Base-by-base conservation (phyloP, 1,140 invertebrate genomes). In the Agrilus planipennis region DNA sequence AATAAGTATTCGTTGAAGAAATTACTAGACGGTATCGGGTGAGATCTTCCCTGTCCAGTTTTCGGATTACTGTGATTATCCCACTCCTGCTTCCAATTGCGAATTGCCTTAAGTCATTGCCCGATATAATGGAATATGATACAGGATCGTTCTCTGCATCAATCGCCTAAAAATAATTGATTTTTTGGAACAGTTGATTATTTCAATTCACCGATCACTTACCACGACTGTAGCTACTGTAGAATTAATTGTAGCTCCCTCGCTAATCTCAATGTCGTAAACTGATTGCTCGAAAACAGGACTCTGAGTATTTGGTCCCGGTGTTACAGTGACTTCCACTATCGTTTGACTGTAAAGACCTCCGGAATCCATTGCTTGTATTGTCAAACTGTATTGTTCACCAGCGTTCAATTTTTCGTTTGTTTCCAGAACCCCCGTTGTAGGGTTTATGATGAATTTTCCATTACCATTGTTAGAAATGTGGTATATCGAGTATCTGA, bases 111-210 rank as follows among this genome's bases (percentile, higher is more conserved):
- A 89, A 65, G 55, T 89, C 84, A 58, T 91, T 90, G 14, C 87
- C 88, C 4, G 81, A 85, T 20, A 83, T 67, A 34, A 91, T 88
- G 1, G 81, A 79, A 60, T 90, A 93, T 0, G 76, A 76, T 0
- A 91, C 81, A 1, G 78, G 77, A 64, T 90, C 87, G 52, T 85
- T 85, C 68, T 91, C 88, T 15, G 87, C 87, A 69, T 92, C 88
- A 47, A 77, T 66, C 2, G 88, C 86, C 77, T 87, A 30, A 16
- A 23, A 42, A 17, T 39, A 7, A 38, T 27, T n/a, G 23, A 7
- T 25, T 25, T 6, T 25, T 25, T 25, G n/a, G 6, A 7, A 25
- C n/a, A 25, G n/a, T 6, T 25, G 6, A 25, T 25, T 6, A 25
- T 25, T 25, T 25, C 12, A 27, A 27, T 9, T 27, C 12, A 12